These are phyloP conservation scores for Dimorphilus gyrociliatus DNA, from an alignment of 2,888 invertebrate species.

Conservation along the genomic window DNA sequence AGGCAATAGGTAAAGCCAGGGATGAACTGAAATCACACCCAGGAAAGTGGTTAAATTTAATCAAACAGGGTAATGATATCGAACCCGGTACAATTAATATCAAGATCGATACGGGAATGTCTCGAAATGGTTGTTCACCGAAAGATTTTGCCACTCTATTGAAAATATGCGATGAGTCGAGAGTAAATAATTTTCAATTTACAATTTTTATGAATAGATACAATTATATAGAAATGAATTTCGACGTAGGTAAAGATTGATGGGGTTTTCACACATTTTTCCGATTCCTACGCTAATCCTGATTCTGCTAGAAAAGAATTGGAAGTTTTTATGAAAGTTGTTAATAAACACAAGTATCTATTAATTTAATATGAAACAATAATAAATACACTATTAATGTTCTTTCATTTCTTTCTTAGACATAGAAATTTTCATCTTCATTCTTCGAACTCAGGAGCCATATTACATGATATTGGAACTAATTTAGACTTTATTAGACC, in stretches of 20 bases:
- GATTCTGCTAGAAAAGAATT: conserved; percentile 6
- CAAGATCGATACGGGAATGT: conserved; percentile 22
- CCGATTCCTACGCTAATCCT: conserved; percentile 5
- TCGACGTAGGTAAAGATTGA: conserved; percentile 4
- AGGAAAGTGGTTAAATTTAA: too few species aligned
- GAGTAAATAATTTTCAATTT: too few species aligned
- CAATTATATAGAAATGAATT: neutral
- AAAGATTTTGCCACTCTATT: conserved; percentile 11
- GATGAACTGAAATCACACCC: too few species aligned
- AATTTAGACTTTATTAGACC: conserved; percentile 19
- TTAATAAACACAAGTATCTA: neutral
- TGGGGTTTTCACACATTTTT: conserved; percentile 8
- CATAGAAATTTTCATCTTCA: conserved; percentile 14
- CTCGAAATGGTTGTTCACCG: conserved; percentile 20
- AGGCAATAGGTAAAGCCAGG: neutral
- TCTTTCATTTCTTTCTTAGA: conserved; percentile 6
- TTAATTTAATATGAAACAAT: neutral
- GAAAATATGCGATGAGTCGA: conserved; percentile 1
- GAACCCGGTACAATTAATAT: conserved; percentile 13
- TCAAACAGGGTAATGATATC: too few species aligned
- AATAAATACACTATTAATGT: neutral
- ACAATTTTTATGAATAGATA: neutral
- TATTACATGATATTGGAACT: conserved; percentile 14
- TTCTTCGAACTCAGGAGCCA: conserved; percentile 18
- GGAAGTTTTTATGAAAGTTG: conserved; percentile 3